Conservation (phyloP, 1,140 invertebrate species). For the Dendroctonus ponderosae region DNA sequence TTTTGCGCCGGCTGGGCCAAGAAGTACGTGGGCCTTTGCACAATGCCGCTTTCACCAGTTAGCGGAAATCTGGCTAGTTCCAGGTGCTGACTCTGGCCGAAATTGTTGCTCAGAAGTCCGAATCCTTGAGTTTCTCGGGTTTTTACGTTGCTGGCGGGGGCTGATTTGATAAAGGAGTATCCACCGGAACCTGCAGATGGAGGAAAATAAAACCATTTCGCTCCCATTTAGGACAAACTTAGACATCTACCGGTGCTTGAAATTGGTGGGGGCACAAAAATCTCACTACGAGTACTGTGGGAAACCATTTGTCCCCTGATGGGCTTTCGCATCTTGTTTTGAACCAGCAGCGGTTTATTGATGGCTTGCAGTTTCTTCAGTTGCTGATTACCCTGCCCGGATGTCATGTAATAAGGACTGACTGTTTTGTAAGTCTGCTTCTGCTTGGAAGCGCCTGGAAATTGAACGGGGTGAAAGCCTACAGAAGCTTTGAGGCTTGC, state of each 20-base stretch:
- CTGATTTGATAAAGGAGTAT: slow-evolving; percentile 26
- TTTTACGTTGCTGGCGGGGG: slow-evolving; percentile 26
- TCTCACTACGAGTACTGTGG: slow-evolving; percentile 41
- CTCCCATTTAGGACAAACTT: not conserved
- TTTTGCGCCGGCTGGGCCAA: slow-evolving; percentile 33
- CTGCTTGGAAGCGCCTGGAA: too few species aligned
- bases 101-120: slow-evolving; percentile 32
- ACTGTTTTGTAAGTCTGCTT: slow-evolving; percentile 4
- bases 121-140: slow-evolving; percentile 38
- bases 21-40: slow-evolving; percentile 31
- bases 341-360: slow-evolving; percentile 17
- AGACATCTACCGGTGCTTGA: not conserved
- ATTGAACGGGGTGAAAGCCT: too few species aligned
- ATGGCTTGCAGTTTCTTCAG: slow-evolving; percentile 5
- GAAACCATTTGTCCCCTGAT: slow-evolving; percentile 35
- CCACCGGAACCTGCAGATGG: slow-evolving; percentile 8
- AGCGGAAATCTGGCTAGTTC: slow-evolving; percentile 40
- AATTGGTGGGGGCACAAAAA: slow-evolving; percentile 37
- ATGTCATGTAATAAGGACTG: slow-evolving; percentile 9
- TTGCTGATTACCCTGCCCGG: slow-evolving; percentile 1
- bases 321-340: slow-evolving; percentile 34
- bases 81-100: slow-evolving; percentile 32
- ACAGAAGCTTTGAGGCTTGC: too few species aligned
- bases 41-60: slow-evolving; percentile 14
- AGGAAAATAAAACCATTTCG: not conserved